A percentile compares a stretch with the other conserved stretches of the same genome.
Evolutionary conservation across 2,113 vertebrate species (phyloP).

Genomic region (Thunnus maccoyii): DNA sequence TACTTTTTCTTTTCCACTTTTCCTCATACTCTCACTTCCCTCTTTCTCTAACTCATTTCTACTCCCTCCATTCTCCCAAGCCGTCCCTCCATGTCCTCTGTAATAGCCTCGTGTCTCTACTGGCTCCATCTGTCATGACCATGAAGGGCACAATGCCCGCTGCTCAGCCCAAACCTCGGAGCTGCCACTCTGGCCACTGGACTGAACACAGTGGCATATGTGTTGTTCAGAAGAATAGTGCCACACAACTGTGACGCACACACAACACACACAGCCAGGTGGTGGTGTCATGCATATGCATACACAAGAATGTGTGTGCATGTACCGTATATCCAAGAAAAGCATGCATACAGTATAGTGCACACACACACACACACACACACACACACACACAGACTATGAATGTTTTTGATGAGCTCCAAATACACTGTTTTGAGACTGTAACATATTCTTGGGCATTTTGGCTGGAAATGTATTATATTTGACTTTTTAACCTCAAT

Average conservation of each 20-base stretch:
- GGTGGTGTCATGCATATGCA: slow-evolving; percentile 58
- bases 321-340: not conserved
- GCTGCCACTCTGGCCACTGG: slow-evolving; percentile 76
- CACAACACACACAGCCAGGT: slow-evolving; percentile 47
- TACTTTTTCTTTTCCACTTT: slow-evolving; percentile 23
- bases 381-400: not conserved
- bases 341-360: not conserved
- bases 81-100: slow-evolving; percentile 33
- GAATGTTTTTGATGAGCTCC: not conserved
- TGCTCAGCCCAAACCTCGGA: slow-evolving; percentile 65
- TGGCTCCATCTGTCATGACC: slow-evolving; percentile 76
- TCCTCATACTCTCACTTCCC: slow-evolving; percentile 21
- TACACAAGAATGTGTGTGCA: slow-evolving; percentile 26
- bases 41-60: slow-evolving; percentile 33
- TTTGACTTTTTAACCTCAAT: not conserved
- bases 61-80: slow-evolving; percentile 21
- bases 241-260: slow-evolving; percentile 19
- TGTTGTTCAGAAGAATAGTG: slow-evolving; percentile 56
- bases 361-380: not conserved
- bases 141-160: slow-evolving; percentile 75
- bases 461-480: not conserved
- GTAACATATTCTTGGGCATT: not conserved
- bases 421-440: slow-evolving; percentile 10
- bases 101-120: slow-evolving; percentile 66
- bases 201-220: slow-evolving; percentile 70